Percentiles rank a stretch among this genome's conserved stretches.
These are phyloP conservation scores for Anneissia japonica DNA, from an alignment of 35 echinoderm and acorn worm species.

Conservation along the genomic window DNA sequence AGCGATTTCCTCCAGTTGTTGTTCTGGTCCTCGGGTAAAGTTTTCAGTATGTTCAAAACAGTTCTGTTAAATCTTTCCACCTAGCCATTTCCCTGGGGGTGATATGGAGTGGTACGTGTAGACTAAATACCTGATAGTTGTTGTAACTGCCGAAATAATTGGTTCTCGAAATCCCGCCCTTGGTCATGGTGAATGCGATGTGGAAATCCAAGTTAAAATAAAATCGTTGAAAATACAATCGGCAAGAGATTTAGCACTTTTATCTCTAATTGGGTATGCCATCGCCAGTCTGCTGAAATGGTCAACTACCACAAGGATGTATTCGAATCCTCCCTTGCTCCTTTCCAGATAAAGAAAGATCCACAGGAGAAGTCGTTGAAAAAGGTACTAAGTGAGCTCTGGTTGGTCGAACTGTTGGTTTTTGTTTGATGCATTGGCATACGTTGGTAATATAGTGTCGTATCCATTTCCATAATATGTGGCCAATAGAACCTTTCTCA, in stretches of 20 bases:
- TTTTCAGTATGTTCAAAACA: neutral
- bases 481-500: slow-evolving; percentile 50
- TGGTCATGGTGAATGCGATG: slow-evolving; percentile 48
- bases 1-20: neutral
- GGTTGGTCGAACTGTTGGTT: neutral
- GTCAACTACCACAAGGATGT: slow-evolving; percentile 63
- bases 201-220: slow-evolving; percentile 31
- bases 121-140: slow-evolving; percentile 20
- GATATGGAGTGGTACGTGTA: slow-evolving; percentile 54
- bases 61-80: neutral
- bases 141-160: slow-evolving; percentile 33
- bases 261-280: slow-evolving; percentile 65
- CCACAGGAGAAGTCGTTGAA: slow-evolving; percentile 20
- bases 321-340: slow-evolving; percentile 51
- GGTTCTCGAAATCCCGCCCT: slow-evolving; percentile 54
- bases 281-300: slow-evolving; percentile 59
- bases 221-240: slow-evolving; percentile 51
- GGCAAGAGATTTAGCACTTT: slow-evolving; percentile 45
- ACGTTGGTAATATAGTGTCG: no score
- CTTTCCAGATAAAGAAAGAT: slow-evolving; percentile 51
- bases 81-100: slow-evolving; percentile 42
- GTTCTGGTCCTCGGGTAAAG: neutral
- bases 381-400: neutral
- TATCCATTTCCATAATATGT: slow-evolving; percentile 33
- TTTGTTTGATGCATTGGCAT: no score